Evolutionary conservation across 2,113 vertebrate species (phyloP).

Genomic region (Xyliphius kryptos): DNA sequence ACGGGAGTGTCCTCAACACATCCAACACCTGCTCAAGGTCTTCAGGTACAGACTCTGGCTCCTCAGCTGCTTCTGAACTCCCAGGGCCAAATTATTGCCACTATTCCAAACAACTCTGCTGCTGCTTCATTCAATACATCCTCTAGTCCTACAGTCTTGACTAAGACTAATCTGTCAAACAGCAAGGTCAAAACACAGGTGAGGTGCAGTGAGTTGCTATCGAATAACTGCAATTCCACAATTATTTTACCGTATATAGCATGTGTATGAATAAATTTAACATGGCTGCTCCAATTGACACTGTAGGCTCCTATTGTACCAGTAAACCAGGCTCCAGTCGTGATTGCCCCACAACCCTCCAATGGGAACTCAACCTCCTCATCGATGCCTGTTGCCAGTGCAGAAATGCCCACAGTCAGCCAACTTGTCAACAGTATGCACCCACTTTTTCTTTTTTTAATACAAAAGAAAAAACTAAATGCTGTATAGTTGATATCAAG

Average conservation of each 20-base stretch:
- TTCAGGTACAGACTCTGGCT: conserved; percentile 83
- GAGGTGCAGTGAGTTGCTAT: conserved; percentile 1
- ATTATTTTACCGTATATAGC: too few relatives aligned
- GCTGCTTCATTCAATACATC: conserved; percentile 44
- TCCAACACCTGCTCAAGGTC: conserved; percentile 69
- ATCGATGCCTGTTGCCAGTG: conserved; percentile 36
- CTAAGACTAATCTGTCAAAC: conserved; percentile 67
- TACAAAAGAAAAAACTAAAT: too few relatives aligned
- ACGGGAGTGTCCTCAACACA: conserved; percentile 56
- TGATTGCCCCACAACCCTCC: conserved; percentile 72
- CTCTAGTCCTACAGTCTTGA: conserved; percentile 64
- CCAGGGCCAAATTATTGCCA: conserved; percentile 91
- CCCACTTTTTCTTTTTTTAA: neutral
- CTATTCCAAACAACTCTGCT: conserved; percentile 69
- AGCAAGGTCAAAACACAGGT: conserved; percentile 65
- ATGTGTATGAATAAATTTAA: neutral
- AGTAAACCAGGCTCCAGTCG: conserved; percentile 69
- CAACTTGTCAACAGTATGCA: conserved; percentile 88
- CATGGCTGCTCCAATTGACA: conserved; percentile 8
- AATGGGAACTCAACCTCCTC: conserved; percentile 57
- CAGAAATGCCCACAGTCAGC: conserved; percentile 83
- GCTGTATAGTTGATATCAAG: too few relatives aligned
- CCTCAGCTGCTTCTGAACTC: conserved; percentile 87
- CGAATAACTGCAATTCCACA: neutral
- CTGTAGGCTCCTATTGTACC: conserved; percentile 55